phyloP scores from a whole-genome alignment of 2,888 invertebrate species.

The Caenorhabditis sp. region DNA sequence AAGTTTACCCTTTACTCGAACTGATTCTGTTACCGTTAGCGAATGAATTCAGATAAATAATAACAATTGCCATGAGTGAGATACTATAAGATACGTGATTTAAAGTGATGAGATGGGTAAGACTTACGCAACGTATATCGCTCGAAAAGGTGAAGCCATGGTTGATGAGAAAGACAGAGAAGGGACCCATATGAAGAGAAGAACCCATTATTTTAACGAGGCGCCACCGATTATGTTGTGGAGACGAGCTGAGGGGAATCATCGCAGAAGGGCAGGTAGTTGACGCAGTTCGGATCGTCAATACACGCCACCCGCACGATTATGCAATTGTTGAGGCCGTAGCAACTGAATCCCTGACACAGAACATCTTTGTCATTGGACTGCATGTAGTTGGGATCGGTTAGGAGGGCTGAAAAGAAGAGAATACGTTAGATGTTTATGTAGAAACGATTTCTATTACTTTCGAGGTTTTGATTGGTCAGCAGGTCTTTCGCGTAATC shows the following conservation, averaged over 20 bases:
- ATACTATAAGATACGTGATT: constrained; percentile 8
- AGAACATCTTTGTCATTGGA: constrained; percentile 27
- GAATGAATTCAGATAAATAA: constrained; percentile 30
- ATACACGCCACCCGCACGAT: constrained; percentile 19
- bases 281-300: constrained; percentile 19
- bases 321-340: constrained; percentile 20
- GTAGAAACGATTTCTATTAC: constrained; percentile 9
- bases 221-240: not conserved
- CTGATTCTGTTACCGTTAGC: constrained; percentile 13
- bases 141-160: constrained; percentile 16
- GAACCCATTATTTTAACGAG: constrained; percentile 25
- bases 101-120: not conserved
- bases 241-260: constrained; percentile 15
- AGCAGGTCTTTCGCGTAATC: constrained; percentile 24
- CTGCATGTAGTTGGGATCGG: constrained; percentile 12
- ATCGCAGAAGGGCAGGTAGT: constrained; percentile 37
- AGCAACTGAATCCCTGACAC: constrained; percentile 36
- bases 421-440: no score
- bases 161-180: not conserved
- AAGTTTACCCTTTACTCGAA: not conserved
- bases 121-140: constrained; percentile 28
- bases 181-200: not conserved
- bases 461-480: constrained; percentile 1
- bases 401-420: constrained; percentile 14
- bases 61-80: constrained; percentile 1